These are phyloP conservation scores for Salvator merianae DNA, from an alignment of 2,113 vertebrate species.

Conservation along the genomic window DNA sequence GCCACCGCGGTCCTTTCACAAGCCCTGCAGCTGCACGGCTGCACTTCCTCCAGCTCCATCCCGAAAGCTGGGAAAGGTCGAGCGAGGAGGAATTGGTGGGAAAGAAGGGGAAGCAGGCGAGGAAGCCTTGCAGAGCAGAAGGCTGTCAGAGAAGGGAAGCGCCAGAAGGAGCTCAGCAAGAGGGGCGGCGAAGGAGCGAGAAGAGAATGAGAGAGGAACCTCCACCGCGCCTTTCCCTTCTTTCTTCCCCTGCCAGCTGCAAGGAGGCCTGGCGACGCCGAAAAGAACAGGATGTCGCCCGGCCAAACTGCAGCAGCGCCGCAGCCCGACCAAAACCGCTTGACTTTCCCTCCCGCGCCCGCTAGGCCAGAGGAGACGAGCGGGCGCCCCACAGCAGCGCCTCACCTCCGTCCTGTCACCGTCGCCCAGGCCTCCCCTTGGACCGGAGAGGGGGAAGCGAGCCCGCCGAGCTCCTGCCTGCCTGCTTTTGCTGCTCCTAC, in stretches of 20 bases:
- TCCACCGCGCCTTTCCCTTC: neutral
- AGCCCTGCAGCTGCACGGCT: neutral
- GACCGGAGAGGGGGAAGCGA: too few relatives aligned
- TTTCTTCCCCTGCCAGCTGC: constrained; percentile 23
- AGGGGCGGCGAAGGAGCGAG: neutral
- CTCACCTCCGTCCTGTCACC: neutral
- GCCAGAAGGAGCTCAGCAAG: too few relatives aligned
- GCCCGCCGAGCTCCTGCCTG: neutral
- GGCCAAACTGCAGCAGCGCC: constrained; percentile 11
- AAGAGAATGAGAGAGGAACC: too few relatives aligned
- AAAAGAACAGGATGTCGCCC: neutral
- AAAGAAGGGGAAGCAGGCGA: neutral
- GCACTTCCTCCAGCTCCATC: constrained; percentile 12
- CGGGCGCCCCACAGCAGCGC: accelerated
- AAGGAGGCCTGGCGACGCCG: constrained; percentile 26
- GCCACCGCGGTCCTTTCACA: neutral
- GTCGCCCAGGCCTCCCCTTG: neutral
- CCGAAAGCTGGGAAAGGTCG: neutral
- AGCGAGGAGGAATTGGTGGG: neutral
- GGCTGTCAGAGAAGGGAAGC: neutral
- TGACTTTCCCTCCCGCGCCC: neutral
- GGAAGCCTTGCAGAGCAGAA: neutral
- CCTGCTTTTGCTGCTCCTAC: neutral
- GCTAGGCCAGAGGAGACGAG: neutral
- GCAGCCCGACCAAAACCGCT: neutral